A percentile compares a stretch with the other conserved stretches of the same genome.
phyloP scores from a whole-genome alignment of 2,888 invertebrate species.

The Troides oblongomaculatus region DNA sequence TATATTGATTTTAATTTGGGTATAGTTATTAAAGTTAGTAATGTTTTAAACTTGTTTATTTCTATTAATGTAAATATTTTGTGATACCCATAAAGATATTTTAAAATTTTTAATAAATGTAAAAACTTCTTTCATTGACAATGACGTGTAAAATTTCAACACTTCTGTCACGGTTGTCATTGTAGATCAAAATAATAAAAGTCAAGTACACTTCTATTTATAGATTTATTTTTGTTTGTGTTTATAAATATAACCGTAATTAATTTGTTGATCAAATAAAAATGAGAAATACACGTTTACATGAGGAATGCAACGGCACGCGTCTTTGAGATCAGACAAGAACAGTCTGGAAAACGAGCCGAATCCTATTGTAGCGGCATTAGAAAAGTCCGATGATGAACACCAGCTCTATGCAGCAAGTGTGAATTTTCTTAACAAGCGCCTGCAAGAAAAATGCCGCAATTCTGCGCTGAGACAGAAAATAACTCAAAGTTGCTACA shows the following conservation, averaged over 20 bases:
- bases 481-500: conserved; percentile 53
- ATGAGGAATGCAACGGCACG: conserved; percentile 42
- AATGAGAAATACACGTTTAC: conserved; percentile 29
- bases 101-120: neutral
- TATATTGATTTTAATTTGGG: too few species aligned
- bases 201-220: conserved; percentile 13
- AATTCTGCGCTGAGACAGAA: conserved; percentile 33
- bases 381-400: conserved; percentile 46
- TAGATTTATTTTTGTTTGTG: conserved; percentile 13
- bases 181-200: conserved; percentile 13
- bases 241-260: conserved; percentile 9
- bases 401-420: conserved; percentile 65
- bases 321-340: conserved; percentile 32
- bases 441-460: conserved; percentile 55
- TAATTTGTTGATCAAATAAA: conserved; percentile 27
- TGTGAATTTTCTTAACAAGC: conserved; percentile 60
- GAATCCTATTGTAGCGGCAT: conserved; percentile 31
- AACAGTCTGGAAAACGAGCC: conserved; percentile 27
- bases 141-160: neutral
- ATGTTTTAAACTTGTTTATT: too few species aligned
- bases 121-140: conserved; percentile 6
- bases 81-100: neutral
- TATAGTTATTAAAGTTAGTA: too few species aligned
- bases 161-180: conserved; percentile 10
- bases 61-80: neutral